Evolutionary conservation across 2,888 invertebrate genomes (phyloP), one percentile per base, ranked within the genome.

Genomic region (Morpho achilles): DNA sequence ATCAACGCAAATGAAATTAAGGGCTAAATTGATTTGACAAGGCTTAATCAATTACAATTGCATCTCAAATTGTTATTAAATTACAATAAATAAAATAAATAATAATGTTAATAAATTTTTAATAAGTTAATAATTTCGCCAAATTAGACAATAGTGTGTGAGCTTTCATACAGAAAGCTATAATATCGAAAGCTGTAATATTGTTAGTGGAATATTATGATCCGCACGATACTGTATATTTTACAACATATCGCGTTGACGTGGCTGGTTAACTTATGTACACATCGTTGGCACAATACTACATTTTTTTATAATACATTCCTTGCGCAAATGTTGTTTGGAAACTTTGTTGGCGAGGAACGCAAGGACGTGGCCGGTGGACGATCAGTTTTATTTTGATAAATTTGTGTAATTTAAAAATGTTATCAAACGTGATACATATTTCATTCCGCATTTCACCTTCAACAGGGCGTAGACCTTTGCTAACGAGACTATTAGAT

Each of bases 391-490:
- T 54, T 54, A 54, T 54, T 58, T 51, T 46, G 50, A 47, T 50
- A 47, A 10, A 43, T 32, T 55, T 44, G 43, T 45, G 16, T n/a
- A 40, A 43, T 50, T 57, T 50, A 53, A 32, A 53, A 32, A 42
- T 32, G n/a, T 53, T 40, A 16, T 53, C 55, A 43, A 9, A 7
- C 40, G 47, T 44, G 50, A 55, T 10, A 42, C 42, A 32, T 55
- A 55, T 50, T 55, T 55, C 39, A 55, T 55, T 39, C 16, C 43
- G 39, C 44, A 9, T 16, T 32, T 55, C 39, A 55, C 55, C 55
- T 55, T 55, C 55, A 44, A n/a, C 49, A 50, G 55, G 55, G 50
- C 55, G 50, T 50, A 55, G 55, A 55, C 55, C 55, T 41, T 49
- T 42, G 1, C 39, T 44, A 55, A 55, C 55, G 49, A 55, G 44